Evolutionary conservation across 1,140 invertebrate genomes (phyloP), one percentile per base, ranked within the genome.

Genomic region (Danaus melanippus): DNA sequence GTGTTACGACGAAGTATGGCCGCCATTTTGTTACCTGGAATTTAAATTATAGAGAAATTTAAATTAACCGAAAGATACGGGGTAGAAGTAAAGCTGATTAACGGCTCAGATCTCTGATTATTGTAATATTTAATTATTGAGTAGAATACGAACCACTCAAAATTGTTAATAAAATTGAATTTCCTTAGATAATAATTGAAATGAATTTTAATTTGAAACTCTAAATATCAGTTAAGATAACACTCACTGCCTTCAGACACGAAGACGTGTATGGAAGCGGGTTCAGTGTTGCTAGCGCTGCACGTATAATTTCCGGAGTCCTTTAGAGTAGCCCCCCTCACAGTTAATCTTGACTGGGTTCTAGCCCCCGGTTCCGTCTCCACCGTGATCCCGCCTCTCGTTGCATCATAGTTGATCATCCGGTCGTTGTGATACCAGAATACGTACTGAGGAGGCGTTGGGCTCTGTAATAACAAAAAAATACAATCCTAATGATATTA

Each of bases 301-400:
- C 95, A 97, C 44, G 95, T 96, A 76, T 97, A 97, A 87, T 96
- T 97, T 60, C 95, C 95, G 40, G 95, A 95, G 84, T 97, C 95
- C 41, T 92, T 90, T 62, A 95, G 92, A 63, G 93, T 92, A 17
- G 95, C 95, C 57, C 95, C 93, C 12, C 91, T 89, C 62, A 97
- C 95, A 41, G 93, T 94, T 42, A 95, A 90, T 44, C 93, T 90
- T 61, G 93, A 95, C 83, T 95, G 94, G 9, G 94, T 96, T 54
- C 92, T 89, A 56, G 93, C 90, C 41, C 94, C 94, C 46, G 93
- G 93, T 80, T 95, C 93, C 15, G 94, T 96, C 84, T 95, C 93
- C 66, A 96, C 94, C 53, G 91, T 92, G 60, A 96, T 95, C 53
- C 93, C 95, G 45, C 94, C 93, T 47, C 95, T 89, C 3, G 92